Evolutionary conservation across 2,797 vertebrate species (phyloP).

Genomic region (Macropodus opercularis): DNA sequence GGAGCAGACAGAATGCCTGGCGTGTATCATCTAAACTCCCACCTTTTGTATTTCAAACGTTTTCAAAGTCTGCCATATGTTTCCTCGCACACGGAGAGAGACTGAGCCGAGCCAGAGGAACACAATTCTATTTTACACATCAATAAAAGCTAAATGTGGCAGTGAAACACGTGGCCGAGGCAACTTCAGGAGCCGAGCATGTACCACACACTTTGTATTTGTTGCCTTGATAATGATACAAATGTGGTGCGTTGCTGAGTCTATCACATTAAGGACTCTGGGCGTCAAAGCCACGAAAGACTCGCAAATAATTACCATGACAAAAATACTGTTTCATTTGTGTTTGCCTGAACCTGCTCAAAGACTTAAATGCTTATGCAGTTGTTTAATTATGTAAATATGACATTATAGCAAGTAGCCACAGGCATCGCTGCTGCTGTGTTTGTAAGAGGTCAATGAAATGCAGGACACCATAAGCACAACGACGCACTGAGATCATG

Average conservation of each 20-base stretch:
- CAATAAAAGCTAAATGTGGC: slow-evolving; percentile 65
- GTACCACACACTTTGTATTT: slow-evolving; percentile 46
- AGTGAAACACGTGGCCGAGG: slow-evolving; percentile 39
- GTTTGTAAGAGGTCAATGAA: not conserved
- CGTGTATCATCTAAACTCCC: slow-evolving; percentile 47
- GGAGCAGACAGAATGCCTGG: slow-evolving; percentile 36
- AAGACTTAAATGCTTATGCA: not conserved
- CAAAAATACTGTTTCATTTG: slow-evolving; percentile 3
- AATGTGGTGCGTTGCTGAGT: slow-evolving; percentile 27
- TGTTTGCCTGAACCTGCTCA: not conserved
- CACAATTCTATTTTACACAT: slow-evolving; percentile 45
- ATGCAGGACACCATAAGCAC: not conserved
- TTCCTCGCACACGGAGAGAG: slow-evolving; percentile 24
- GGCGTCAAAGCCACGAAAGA: slow-evolving; percentile 2
- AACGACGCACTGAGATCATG: not conserved
- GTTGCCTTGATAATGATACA: slow-evolving; percentile 30
- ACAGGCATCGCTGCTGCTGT: not conserved
- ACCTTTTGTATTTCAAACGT: slow-evolving; percentile 55
- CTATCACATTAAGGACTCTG: slow-evolving; percentile 25
- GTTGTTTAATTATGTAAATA: slow-evolving; percentile 10
- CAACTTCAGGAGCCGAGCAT: slow-evolving; percentile 34
- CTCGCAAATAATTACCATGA: not conserved
- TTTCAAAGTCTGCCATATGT: slow-evolving; percentile 65
- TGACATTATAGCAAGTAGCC: not conserved
- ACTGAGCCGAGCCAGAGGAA: slow-evolving; percentile 23